These are phyloP conservation scores for Platalea minor DNA, from an alignment of 2,797 vertebrate species.

Conservation along the genomic window DNA sequence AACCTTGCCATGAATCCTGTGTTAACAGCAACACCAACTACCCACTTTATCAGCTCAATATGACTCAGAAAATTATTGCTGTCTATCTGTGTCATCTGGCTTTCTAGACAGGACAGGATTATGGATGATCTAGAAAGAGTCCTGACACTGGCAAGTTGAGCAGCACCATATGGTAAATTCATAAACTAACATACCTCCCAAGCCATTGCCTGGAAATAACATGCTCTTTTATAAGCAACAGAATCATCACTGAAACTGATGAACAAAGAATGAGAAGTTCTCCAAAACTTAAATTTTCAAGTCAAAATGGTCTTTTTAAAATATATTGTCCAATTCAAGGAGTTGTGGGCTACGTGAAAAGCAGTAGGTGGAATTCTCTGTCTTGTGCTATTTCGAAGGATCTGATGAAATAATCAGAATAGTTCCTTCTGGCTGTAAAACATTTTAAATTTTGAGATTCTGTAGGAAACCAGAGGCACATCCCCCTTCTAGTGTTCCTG, in stretches of 20 bases:
- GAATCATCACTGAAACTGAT: not conserved
- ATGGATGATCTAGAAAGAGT: not conserved
- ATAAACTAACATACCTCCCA: not conserved
- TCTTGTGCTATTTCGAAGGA: not conserved
- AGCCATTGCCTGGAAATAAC: not conserved
- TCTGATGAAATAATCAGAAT: not conserved
- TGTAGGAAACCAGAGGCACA: not conserved
- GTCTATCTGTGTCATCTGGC: not conserved
- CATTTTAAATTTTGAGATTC: not conserved
- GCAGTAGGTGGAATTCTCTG: not conserved
- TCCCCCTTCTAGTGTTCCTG: not conserved
- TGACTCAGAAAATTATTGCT: not conserved
- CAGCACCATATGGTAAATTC: not conserved
- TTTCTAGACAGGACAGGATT: not conserved
- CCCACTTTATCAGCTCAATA: not conserved
- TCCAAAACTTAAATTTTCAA: not conserved
- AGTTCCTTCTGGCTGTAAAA: not conserved
- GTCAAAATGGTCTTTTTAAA: not conserved
- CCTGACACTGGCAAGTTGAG: not conserved
- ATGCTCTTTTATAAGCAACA: not conserved
- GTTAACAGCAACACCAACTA: not conserved
- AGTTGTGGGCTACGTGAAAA: not conserved
- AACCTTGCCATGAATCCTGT: not conserved
- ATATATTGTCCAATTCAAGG: not conserved
- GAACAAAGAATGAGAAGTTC: not conserved